Evolutionary conservation across 1,140 invertebrate genomes (phyloP), one percentile per base, ranked within the genome.

Genomic region (Sminthurides bifidus): DNA sequence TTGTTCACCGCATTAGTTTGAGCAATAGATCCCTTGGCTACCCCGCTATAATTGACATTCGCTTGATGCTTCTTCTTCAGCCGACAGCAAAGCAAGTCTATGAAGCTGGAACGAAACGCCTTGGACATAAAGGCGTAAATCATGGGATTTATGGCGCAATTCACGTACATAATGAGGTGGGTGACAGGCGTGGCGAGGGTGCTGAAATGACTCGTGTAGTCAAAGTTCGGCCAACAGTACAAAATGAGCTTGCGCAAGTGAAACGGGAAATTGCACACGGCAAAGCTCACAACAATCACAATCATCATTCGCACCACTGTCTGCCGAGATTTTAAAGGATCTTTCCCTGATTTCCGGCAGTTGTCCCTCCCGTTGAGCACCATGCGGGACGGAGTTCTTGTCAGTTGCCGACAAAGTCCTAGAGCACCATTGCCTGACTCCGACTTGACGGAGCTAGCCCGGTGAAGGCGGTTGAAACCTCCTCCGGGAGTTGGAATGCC

Each of bases 121-220:
- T 82, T 80, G 1, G 85, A 88, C 35, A 89, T 74, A 66, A 88
- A 83, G 2, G 85, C 85, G 69, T 91, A 91, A 2, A 90, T 75
- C 37, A 89, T 71, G 1, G 86, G 85, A 71, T 90, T 90, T 49
- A 89, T 76, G 35, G 82, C 86, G 14, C 84, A 87, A 74, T 90
- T 89, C 69, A 83, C 80, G 66, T 87, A 90, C 31, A 85, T 81
- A 58, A 87, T 77, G 38, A 89, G 77, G 70, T 83, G 85, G 12
- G 84, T 87, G 17, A 84, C 74, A 1, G 86, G 84, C 3, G 85
- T 86, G 40, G 88, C 74, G 1, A 87, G 71, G 17, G 81, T 79
- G 66, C 81, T 83, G 66, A 83, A 80, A 63, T 79, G 73, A 44
- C 77, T 79, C 27, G 75, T 75, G 43, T 77, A 76, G 56, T 80